phyloP scores from a whole-genome alignment of 2,888 invertebrate species.

The Acrobasis suavella region DNA sequence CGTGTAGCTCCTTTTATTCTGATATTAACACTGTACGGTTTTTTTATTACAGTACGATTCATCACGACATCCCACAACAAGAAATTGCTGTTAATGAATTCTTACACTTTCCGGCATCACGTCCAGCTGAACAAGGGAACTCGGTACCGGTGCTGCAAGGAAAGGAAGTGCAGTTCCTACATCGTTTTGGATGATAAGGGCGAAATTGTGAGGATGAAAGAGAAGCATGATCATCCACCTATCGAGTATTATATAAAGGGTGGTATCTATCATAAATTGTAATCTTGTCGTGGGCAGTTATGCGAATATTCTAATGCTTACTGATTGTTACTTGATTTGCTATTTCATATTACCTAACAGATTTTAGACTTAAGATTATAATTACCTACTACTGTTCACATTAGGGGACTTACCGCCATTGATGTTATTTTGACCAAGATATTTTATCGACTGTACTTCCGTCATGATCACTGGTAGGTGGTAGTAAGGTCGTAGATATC shows the following conservation, averaged over 20 bases:
- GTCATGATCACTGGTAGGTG: too few species aligned
- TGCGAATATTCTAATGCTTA: too few species aligned
- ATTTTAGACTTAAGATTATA: too few species aligned
- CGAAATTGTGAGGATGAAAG: constrained; percentile 8
- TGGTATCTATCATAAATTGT: constrained; percentile 13
- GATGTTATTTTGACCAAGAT: too few species aligned
- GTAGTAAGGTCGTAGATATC: too few species aligned
- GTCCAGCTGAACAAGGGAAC: background rate
- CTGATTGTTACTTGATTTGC: too few species aligned
- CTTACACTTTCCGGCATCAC: constrained; percentile 8
- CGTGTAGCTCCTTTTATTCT: background rate
- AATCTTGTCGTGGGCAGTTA: background rate
- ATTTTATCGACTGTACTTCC: too few species aligned
- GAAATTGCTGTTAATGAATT: constrained; percentile 3
- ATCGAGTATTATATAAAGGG: constrained; percentile 5
- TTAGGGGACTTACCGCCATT: too few species aligned
- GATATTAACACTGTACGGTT: constrained; percentile 3
- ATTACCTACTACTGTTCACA: too few species aligned
- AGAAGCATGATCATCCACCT: constrained; percentile 14
- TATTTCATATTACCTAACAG: too few species aligned
- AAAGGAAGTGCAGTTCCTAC: constrained; percentile 9
- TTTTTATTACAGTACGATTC: constrained; percentile 24
- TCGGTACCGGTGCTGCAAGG: constrained; percentile 10
- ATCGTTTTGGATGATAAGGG: constrained; percentile 9
- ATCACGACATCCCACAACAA: constrained; percentile 12